phyloP scores from a whole-genome alignment of 2,113 vertebrate species.

The Chlorodrepanis virens region DNA sequence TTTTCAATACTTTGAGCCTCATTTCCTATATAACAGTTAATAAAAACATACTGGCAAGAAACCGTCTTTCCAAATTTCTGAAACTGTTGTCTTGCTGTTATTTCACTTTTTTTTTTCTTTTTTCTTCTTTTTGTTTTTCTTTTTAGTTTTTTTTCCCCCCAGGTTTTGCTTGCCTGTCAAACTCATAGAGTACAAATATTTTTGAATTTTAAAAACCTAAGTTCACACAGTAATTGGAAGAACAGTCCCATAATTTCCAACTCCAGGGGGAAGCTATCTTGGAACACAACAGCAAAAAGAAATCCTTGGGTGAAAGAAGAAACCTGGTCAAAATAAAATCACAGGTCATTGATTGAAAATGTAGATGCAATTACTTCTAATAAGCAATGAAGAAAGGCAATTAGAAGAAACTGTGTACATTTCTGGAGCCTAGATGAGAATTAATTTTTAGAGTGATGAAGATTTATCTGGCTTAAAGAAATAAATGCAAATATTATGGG shows the following conservation, averaged over 20 bases:
- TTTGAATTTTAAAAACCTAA: constrained; percentile 37
- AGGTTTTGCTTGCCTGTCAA: constrained; percentile 55
- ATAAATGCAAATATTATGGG: background rate
- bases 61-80: constrained; percentile 58
- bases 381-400: background rate
- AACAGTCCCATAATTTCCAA: constrained; percentile 41
- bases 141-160: background rate
- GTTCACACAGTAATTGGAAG: constrained; percentile 23
- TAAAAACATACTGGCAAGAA: constrained; percentile 71
- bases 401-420: background rate
- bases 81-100: constrained; percentile 58
- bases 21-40: constrained; percentile 77
- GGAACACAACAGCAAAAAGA: constrained; percentile 11
- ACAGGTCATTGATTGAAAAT: constrained; percentile 55
- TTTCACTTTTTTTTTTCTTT: constrained; percentile 35
- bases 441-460: background rate
- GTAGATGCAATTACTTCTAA: constrained; percentile 39
- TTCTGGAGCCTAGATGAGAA: background rate
- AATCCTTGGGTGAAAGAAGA: background rate
- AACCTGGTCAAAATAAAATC: constrained; percentile 52
- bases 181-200: constrained; percentile 18
- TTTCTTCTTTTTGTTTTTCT: background rate
- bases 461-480: background rate
- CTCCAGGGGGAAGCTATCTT: background rate
- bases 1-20: constrained; percentile 69